phyloP scores from a whole-genome alignment of 2,797 vertebrate genomes.

The Tachyglossus aculeatus region DNA sequence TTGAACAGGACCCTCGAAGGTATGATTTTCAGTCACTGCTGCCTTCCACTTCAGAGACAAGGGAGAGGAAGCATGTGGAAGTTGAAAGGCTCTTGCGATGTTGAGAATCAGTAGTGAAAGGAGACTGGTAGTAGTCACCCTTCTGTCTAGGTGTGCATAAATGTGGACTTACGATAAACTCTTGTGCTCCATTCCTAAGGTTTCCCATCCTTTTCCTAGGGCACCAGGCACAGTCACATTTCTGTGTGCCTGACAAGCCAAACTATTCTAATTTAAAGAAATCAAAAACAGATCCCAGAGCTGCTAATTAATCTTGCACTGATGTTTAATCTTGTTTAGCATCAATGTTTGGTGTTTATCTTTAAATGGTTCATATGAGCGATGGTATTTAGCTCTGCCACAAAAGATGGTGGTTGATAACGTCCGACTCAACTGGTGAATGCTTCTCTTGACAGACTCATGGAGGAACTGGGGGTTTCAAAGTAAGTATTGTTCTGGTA shows the following conservation, averaged over 20 bases:
- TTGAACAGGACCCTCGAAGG: neutral
- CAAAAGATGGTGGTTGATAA: slow-evolving; percentile 30
- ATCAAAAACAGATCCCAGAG: slow-evolving; percentile 5
- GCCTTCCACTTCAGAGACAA: neutral
- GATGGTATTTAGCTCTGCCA: slow-evolving; percentile 18
- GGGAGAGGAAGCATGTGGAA: slow-evolving; percentile 3
- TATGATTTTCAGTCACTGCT: neutral
- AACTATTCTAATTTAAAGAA: no score
- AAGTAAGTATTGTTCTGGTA: neutral
- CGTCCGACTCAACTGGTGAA: slow-evolving; percentile 26
- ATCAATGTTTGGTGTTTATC: slow-evolving; percentile 42
- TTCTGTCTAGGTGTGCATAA: neutral
- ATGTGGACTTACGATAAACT: neutral
- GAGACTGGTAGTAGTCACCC: slow-evolving; percentile 14
- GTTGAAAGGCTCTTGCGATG: slow-evolving; percentile 5
- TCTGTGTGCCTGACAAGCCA: no score
- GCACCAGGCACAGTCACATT: neutral
- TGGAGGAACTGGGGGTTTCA: neutral
- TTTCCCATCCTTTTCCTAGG: neutral
- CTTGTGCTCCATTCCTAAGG: neutral
- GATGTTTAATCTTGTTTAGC: neutral
- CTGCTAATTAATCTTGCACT: slow-evolving; percentile 17
- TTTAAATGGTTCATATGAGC: slow-evolving; percentile 38
- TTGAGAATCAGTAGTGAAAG: slow-evolving; percentile 30
- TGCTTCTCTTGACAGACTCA: slow-evolving; percentile 9